Evolutionary conservation across 2,797 vertebrate species (phyloP), one percentile per base, ranked within the genome.

Genomic region (Anguilla obscura): DNA sequence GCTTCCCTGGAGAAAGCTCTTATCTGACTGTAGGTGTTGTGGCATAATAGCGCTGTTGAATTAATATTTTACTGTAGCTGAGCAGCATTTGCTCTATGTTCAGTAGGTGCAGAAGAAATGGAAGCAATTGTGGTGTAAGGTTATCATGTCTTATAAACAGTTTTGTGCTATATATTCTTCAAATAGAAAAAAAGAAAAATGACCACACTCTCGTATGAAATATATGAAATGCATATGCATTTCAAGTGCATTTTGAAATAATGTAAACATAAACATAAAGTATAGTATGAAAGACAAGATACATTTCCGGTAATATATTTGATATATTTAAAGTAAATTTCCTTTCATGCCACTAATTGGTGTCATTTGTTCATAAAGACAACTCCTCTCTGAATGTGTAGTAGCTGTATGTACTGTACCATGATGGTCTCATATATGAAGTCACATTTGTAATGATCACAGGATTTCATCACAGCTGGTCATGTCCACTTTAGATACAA

Each of bases 21-120:
- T 79, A 79, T 79, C 74, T 45, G 7, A 50, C 40, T 45, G 45
- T 45, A 82, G 79, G 79, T 82, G 79, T 82, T 82, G 79, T n/a
- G 45, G 79, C 9, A 82, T 45, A 21, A 82, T 82, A 8, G 40
- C 50, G 45, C 79, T n/a, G 40, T 33, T 50, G 40, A 82, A 82
- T 82, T n/a, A 50, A 82, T 82, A 50, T 50, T 82, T 82, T 82
- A 82, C 45, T 2, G 21, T 50, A 82, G 21, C 45, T 3, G 24
- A 50, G 79, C 45, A n/a, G 40, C 40, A 82, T 82, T 82, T 82
- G 21, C 45, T 50, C 5, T 82, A 50, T 45, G 24, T 50, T 21
- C 36, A 79, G 18, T 79, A n/a, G 45, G 12, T 16, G 21, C 79
- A 48, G 24, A 50, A 50, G 40, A 50, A 82, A 82, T 82, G 40